Conservation (phyloP, 2,797 vertebrate species). For the Lacerta viridis region DNA sequence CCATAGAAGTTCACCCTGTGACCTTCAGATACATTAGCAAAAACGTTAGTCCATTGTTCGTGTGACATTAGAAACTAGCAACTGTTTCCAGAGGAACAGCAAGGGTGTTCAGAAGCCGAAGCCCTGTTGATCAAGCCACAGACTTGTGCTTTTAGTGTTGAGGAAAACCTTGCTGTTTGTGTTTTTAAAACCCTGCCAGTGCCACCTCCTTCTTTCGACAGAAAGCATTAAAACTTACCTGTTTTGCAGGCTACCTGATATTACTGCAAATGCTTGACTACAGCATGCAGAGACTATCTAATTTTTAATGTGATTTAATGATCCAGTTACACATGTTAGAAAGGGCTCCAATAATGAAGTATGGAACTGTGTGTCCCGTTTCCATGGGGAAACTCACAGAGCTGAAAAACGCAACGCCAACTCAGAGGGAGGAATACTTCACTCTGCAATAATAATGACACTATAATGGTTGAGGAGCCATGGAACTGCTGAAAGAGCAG, state of each 20-base stretch:
- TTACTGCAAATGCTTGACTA: neutral
- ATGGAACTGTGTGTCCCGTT: neutral
- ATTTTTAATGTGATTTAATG: neutral
- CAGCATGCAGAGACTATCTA: neutral
- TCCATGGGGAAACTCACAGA: slow-evolving; percentile 2
- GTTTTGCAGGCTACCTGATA: neutral
- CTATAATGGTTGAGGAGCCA: slow-evolving; percentile 4
- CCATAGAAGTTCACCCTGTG: neutral
- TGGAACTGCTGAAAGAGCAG: neutral
- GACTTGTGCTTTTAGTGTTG: too few species aligned
- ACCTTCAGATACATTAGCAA: slow-evolving; percentile 9
- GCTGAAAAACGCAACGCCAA: neutral
- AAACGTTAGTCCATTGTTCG: slow-evolving; percentile 7
- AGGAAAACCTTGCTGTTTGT: neutral
- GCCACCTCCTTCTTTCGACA: neutral
- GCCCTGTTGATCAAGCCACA: neutral
- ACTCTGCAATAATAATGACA: neutral
- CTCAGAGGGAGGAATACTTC: neutral
- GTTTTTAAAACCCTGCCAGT: too few species aligned
- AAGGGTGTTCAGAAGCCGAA: neutral
- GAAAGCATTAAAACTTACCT: neutral
- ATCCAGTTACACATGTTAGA: too few species aligned
- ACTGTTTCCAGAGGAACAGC: neutral
- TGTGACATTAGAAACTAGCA: neutral
- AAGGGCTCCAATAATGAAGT: neutral